phyloP scores from a whole-genome alignment of 1,140 invertebrate species.

The Aethina tumida region DNA sequence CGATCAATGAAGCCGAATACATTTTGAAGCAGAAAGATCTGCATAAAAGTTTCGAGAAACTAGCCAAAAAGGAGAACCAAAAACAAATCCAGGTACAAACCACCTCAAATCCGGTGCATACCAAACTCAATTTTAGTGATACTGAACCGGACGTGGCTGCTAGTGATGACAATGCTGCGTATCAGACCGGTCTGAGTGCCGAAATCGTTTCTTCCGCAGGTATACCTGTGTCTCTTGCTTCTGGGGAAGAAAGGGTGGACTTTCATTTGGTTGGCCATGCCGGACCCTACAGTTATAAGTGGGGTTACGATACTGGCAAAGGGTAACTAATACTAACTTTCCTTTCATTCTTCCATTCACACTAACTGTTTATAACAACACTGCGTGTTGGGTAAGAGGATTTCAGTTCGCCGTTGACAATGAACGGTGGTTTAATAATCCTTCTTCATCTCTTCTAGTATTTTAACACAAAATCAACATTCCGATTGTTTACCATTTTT shows the following conservation, averaged over 20 bases:
- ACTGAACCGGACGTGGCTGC: not conserved
- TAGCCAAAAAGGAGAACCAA: constrained; percentile 31
- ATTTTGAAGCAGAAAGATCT: constrained; percentile 27
- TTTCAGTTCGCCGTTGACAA: no score
- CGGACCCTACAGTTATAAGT: constrained; percentile 75
- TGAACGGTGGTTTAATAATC: no score
- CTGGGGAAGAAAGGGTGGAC: constrained; percentile 33
- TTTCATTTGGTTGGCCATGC: constrained; percentile 59
- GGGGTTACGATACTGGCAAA: constrained; percentile 78
- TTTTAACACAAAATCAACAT: no score
- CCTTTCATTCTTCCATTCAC: constrained; percentile 5
- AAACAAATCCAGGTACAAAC: constrained; percentile 20
- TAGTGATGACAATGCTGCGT: constrained; percentile 8
- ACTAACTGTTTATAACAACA: constrained; percentile 7
- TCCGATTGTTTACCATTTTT: no score
- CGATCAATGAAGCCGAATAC: constrained; percentile 22
- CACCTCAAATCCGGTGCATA: no score
- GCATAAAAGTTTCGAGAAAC: constrained; percentile 24
- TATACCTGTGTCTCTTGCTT: no score
- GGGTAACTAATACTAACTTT: constrained; percentile 49
- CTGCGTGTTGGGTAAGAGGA: constrained; percentile 11
- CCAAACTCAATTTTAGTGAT: no score
- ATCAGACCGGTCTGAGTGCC: constrained; percentile 6
- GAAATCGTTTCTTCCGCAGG: constrained; percentile 7
- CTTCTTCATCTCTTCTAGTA: no score